Evolutionary conservation across 2,113 vertebrate genomes (phyloP), one percentile per base, ranked within the genome.

Genomic region (Aphyosemion australe): DNA sequence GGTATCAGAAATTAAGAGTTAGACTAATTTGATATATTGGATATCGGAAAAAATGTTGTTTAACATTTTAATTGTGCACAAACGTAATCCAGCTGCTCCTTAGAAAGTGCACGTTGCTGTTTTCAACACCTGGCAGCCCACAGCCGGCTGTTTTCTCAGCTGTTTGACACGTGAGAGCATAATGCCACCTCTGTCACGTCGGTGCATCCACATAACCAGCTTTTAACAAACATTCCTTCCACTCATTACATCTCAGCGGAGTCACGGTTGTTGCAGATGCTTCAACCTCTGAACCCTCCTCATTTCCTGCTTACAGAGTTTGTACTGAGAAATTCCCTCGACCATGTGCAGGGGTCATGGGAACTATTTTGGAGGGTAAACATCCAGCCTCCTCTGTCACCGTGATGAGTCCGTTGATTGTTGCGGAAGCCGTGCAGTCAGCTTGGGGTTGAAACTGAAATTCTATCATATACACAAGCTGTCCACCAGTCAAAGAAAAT

Each of bases 311-410:
- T 74, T 77, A 76, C 80, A 46, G 66, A 75, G 75, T 74, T 84
- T 37, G 74, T 69, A 83, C 80, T 88, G 87, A 89, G 90, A 90
- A 91, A 79, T 76, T 69, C 72, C 77, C 83, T 81, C 80, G 79
- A 83, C 86, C 90, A 91, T 82, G 89, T 90, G 88, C 66, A 80
- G 78, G 69, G 88, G 88, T 90, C 91, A 91, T 93, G 92, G 91
- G 93, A 93, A 93, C 77, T 65, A 81, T 84, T 89, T 80, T 72
- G 76, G 49, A 80, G 82, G 85, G 66, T 75, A 75, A 82, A 84
- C 78, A 79, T 61, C 80, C 52, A 10, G 75, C 61, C 79, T 74
- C 72, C 65, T 73, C 46, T 70, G 74, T 72, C 63, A 59, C 53
- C 21, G 45, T 31, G 61, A 78, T 72, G 71, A 70, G 77, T 41